A percentile compares a stretch with the other conserved stretches of the same genome.
phyloP scores from a whole-genome alignment of 2,113 vertebrate genomes.

The Nycticebus coucang region DNA sequence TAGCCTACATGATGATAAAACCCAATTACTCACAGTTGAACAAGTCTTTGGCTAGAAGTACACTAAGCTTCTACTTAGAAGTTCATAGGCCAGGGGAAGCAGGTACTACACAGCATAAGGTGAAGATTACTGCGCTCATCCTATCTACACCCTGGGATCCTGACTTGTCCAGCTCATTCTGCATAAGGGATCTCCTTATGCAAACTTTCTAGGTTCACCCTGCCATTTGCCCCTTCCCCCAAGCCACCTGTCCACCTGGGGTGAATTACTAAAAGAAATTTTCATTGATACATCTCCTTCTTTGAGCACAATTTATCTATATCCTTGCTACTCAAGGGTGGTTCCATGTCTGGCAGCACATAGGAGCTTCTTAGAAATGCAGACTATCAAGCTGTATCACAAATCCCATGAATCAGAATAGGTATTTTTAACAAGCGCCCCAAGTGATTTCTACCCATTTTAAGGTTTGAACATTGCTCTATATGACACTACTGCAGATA shows the following conservation, averaged over 20 bases:
- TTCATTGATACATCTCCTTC: background rate
- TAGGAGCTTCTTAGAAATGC: background rate
- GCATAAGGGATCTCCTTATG: background rate
- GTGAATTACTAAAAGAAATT: background rate
- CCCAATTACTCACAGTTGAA: background rate
- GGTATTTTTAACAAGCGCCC: background rate
- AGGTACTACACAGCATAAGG: background rate
- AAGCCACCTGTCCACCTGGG: background rate
- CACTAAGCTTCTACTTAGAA: background rate
- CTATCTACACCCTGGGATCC: background rate
- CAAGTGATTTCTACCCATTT: background rate
- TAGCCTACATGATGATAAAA: background rate
- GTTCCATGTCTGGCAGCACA: background rate
- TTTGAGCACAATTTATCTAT: background rate
- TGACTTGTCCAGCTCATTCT: background rate
- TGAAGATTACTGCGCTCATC: background rate
- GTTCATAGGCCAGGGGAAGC: background rate
- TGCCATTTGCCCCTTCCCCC: background rate
- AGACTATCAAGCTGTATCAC: background rate
- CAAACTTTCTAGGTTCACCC: background rate
- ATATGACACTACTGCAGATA: background rate
- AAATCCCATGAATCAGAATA: background rate
- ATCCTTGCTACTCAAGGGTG: background rate
- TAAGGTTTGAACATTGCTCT: background rate
- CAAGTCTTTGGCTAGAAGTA: background rate